These are phyloP conservation scores for Aptenodytes patagonicus DNA, from an alignment of 2,113 vertebrate species.

Conservation along the genomic window DNA sequence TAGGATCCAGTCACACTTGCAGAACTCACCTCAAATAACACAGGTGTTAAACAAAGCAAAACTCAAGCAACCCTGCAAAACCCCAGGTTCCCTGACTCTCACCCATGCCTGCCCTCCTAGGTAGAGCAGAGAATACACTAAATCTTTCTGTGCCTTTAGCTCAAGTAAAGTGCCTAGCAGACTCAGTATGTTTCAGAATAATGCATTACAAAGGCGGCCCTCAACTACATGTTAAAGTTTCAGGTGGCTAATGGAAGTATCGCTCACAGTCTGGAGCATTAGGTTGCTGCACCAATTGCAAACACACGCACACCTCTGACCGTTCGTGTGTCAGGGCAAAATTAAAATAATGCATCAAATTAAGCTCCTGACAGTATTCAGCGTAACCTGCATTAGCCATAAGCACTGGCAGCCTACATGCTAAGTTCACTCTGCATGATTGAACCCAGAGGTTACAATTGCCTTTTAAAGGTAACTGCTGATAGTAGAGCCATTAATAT, in stretches of 20 bases:
- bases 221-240: background rate
- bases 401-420: background rate
- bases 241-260: background rate
- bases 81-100: background rate
- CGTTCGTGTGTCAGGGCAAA: background rate
- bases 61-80: background rate
- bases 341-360: slow-evolving; percentile 21
- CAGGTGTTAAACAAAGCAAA: background rate
- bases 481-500: background rate
- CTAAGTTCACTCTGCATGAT: background rate
- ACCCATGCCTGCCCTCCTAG: background rate
- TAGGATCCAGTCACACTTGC: background rate
- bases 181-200: background rate
- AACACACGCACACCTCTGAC: background rate
- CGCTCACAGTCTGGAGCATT: fast-evolving
- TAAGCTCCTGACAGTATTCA: background rate
- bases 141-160: background rate
- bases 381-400: background rate
- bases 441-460: background rate
- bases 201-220: background rate
- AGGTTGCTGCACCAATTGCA: background rate
- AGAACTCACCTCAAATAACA: background rate
- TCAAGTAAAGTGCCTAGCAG: background rate
- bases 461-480: background rate
- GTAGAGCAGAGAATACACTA: background rate